Evolutionary conservation across 2,888 invertebrate species (phyloP), one percentile per base, ranked within the genome.

Genomic region (Parthenolecanium corni): DNA sequence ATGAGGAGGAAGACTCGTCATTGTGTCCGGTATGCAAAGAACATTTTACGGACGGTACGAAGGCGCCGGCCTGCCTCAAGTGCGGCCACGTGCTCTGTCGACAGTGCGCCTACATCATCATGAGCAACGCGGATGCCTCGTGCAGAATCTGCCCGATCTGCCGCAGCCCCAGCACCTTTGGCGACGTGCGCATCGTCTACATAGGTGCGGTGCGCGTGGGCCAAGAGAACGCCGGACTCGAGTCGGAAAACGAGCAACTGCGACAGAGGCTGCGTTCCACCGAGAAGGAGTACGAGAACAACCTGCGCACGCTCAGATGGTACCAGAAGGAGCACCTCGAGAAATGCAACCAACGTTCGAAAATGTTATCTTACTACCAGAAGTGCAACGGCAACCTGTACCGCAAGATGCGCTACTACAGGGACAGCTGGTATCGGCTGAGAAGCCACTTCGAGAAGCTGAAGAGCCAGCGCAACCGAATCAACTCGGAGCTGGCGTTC

Each of bases 301-400:
- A 57, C 31, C 46, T 57, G 46, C 44, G 31, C n/a, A 44, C 57
- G 16, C 46, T 46, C 46, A 44, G 57, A 46, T 57, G 57, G 57
- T 46, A 46, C 24, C 57, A 57, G 31, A 57, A 46, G 44, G 57
- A 57, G 44, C 44, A 57, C 46, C 44, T 57, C 44, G 46, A 46
- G 31, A 57, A 57, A 57, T 57, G 57, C 46, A 57, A 47, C 21
- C 44, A 57, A 57, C 57, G 57, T 57, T 57, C 46, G 57, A 57
- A 57, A 57, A 57, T 57, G 57, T 57, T 57, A 31, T 57, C 57
- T 46, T 57, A 57, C 57, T 57, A 57, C 46, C 42, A 57, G n/a
- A 57, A 18, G 24, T 25, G 46, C 25, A 57, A 31, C 47, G 57
- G 57, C 14, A 25, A 57, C 14, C 25, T 57, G 14, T 57, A 57